phyloP scores from a whole-genome alignment of 2,888 invertebrate species.

The Dyspetes luteomarginatus region DNA sequence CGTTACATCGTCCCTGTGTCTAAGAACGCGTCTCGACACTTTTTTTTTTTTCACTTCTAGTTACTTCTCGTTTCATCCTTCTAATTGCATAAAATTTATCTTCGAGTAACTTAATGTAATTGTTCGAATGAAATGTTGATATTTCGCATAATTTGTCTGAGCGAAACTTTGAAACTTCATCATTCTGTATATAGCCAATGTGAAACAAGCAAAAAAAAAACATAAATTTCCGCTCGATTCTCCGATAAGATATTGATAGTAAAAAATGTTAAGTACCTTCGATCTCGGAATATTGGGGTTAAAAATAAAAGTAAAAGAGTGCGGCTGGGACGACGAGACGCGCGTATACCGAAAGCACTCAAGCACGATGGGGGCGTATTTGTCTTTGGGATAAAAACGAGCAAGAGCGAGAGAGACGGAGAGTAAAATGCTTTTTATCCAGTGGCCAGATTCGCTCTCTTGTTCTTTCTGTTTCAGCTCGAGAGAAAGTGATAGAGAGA shows the following conservation, averaged over 20 bases:
- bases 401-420: background rate
- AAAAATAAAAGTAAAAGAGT: background rate
- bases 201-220: background rate
- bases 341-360: conserved; percentile 53
- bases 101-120: too few relatives aligned
- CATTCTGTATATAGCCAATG: background rate
- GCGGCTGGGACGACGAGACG: background rate
- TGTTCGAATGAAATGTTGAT: too few relatives aligned
- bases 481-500: background rate
- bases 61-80: too few relatives aligned
- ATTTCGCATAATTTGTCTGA: too few relatives aligned
- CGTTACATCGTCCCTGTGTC: conserved; percentile 26
- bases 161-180: background rate
- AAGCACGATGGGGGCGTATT: conserved; percentile 48
- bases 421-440: conserved; percentile 51
- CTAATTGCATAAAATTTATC: too few relatives aligned
- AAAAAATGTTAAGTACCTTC: conserved; percentile 16
- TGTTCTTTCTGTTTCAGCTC: too few relatives aligned
- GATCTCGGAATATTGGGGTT: conserved; percentile 23
- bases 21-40: too few relatives aligned
- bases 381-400: conserved; percentile 52
- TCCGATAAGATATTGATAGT: conserved; percentile 2
- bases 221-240: too few relatives aligned
- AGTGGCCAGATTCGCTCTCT: conserved; percentile 48
- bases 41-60: too few relatives aligned